Evolutionary conservation across 1,140 invertebrate genomes (phyloP).

Genomic region (Episyrphus balteatus): DNA sequence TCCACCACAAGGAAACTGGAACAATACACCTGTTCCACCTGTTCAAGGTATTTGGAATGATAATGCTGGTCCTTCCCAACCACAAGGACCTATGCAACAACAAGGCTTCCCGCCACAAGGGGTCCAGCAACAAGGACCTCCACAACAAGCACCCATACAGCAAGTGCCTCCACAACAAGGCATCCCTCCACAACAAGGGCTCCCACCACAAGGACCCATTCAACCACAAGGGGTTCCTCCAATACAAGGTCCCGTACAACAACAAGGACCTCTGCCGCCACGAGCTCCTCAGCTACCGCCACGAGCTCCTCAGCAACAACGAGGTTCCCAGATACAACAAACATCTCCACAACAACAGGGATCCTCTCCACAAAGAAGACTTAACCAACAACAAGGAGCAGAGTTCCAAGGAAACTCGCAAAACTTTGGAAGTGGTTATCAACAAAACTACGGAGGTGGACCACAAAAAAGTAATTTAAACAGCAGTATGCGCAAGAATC

Average conservation of each 20-base stretch:
- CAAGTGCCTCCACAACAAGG: conserved; percentile 29
- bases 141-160: background rate
- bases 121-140: background rate
- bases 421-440: conserved; percentile 62
- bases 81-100: too few relatives aligned
- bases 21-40: background rate
- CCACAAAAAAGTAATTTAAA: conserved; percentile 45
- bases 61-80: too few relatives aligned
- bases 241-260: conserved; percentile 8
- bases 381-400: conserved; percentile 5
- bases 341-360: too few relatives aligned
- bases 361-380: too few relatives aligned
- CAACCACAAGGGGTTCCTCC: conserved; percentile 5
- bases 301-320: conserved; percentile 11
- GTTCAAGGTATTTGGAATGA: background rate
- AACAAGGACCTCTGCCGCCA: conserved; percentile 10
- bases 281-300: too few relatives aligned
- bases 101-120: background rate
- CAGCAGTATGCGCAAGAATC: conserved; percentile 46
- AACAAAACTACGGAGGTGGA: conserved; percentile 61
- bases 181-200: too few relatives aligned
- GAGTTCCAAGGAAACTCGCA: conserved; percentile 30
- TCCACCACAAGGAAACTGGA: conserved; percentile 3
- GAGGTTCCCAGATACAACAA: too few relatives aligned
- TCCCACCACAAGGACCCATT: too few relatives aligned